These are phyloP conservation scores for Apostichopus californicus DNA, from an alignment of 35 echinoderm and acorn worm genomes.

Conservation along the genomic window DNA sequence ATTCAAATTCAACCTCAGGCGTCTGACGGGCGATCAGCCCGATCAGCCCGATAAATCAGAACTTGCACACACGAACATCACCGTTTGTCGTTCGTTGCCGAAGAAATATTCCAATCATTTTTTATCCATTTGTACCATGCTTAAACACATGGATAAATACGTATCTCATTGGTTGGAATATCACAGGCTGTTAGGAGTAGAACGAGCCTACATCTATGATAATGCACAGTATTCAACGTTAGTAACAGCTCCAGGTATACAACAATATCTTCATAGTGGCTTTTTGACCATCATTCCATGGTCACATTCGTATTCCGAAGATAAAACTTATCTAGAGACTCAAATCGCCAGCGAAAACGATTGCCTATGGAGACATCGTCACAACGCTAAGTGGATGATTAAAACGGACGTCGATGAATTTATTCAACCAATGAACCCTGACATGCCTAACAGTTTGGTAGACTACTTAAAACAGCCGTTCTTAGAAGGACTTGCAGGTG, in stretches of 20 bases:
- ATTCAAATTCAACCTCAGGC: constrained; percentile 64
- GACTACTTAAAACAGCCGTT: constrained; percentile 45
- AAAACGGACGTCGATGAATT: constrained; percentile 93
- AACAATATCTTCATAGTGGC: constrained; percentile 51
- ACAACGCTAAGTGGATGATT: constrained; percentile 71
- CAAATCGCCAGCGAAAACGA: constrained; percentile 89
- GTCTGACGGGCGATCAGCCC: constrained; percentile 6
- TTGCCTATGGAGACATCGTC: constrained; percentile 72
- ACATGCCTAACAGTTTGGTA: constrained; percentile 18
- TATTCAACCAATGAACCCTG: constrained; percentile 70
- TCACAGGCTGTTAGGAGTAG: constrained; percentile 69
- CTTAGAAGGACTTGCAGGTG: constrained; percentile 13
- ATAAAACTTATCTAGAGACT: constrained; percentile 82
- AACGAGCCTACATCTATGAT: constrained; percentile 91
- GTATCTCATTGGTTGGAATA: constrained; percentile 82
- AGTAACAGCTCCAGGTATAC: not conserved
- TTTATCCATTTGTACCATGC: constrained; percentile 85
- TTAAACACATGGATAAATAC: constrained; percentile 77
- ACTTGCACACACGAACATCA: constrained; percentile 47
- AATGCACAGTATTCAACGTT: constrained; percentile 64
- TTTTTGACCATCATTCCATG: constrained; percentile 88
- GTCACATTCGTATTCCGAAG: constrained; percentile 65
- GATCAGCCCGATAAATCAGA: not conserved
- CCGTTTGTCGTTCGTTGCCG: constrained; percentile 55
- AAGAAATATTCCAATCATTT: constrained; percentile 54